Conservation (phyloP, 2,797 vertebrate genomes). For the Melanogrammus aeglefinus region DNA sequence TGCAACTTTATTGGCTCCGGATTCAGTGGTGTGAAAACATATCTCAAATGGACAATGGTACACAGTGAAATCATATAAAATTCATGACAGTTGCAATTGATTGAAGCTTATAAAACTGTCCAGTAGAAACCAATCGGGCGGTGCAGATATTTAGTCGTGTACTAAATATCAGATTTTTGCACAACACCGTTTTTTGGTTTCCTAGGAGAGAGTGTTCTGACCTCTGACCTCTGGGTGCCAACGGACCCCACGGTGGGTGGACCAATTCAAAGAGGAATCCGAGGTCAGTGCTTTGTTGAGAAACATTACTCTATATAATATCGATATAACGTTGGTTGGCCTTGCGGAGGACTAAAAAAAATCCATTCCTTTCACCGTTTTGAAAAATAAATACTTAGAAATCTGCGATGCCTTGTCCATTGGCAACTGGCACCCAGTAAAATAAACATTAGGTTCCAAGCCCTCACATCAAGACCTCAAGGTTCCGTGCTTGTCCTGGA, state of each 20-base stretch:
- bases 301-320: not conserved
- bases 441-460: not conserved
- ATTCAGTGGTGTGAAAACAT: not conserved
- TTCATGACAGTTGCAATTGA: not conserved
- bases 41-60: not conserved
- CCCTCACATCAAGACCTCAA: too few species aligned
- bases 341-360: not conserved
- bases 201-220: too few species aligned
- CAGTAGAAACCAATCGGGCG: not conserved
- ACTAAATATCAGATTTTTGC: not conserved
- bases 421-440: too few species aligned
- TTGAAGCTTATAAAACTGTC: not conserved
- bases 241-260: too few species aligned
- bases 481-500: too few species aligned
- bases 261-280: not conserved
- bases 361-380: too few species aligned
- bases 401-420: not conserved
- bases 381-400: too few species aligned
- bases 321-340: not conserved
- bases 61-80: not conserved
- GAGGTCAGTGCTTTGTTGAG: not conserved
- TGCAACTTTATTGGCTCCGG: slow-evolving; percentile 28
- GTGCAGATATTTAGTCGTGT: not conserved
- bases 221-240: too few species aligned
- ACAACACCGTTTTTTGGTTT: not conserved